These are phyloP conservation scores for Palythoa grandiflora DNA, from an alignment of 92 coral and sea anemone species.

Conservation along the genomic window DNA sequence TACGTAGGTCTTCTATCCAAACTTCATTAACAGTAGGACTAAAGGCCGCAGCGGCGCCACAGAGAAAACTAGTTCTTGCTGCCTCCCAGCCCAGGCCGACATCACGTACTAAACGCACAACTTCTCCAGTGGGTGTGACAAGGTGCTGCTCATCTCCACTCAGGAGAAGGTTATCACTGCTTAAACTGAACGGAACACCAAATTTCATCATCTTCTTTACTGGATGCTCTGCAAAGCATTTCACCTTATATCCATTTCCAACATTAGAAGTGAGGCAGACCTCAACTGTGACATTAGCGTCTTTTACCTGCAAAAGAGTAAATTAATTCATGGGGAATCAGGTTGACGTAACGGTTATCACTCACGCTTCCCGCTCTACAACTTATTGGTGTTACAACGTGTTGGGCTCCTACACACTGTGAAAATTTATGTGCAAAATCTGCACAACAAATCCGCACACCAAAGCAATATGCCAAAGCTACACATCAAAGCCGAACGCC, in stretches of 20 bases:
- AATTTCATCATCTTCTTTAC: constrained; percentile 3
- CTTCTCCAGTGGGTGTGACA: constrained; percentile 5
- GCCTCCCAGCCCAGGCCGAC: constrained; percentile 36
- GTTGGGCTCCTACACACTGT: no score
- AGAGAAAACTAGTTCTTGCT: neutral
- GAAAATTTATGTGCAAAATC: no score
- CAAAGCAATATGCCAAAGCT: no score
- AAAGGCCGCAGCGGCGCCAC: constrained; percentile 37
- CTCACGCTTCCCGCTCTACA: no score
- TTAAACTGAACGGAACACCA: constrained; percentile 28
- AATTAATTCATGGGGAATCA: no score
- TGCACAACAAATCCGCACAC: no score
- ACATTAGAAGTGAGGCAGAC: constrained; percentile 43
- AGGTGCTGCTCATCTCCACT: constrained; percentile 31
- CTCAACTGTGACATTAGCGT: constrained; percentile 33
- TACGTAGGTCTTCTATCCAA: neutral
- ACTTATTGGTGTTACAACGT: no score
- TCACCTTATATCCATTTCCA: constrained; percentile 37
- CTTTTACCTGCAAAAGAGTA: constrained; percentile 19
- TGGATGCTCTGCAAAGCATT: constrained; percentile 30
- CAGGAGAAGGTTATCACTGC: constrained; percentile 31
- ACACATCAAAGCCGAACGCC: no score
- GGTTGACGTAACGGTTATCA: no score
- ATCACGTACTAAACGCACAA: constrained; percentile 20
- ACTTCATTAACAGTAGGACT: constrained; percentile 2